Percentiles rank a stretch among this genome's conserved stretches.
phyloP scores from a whole-genome alignment of 2,888 invertebrate species.

The Cryptophagus acutangulus region DNA sequence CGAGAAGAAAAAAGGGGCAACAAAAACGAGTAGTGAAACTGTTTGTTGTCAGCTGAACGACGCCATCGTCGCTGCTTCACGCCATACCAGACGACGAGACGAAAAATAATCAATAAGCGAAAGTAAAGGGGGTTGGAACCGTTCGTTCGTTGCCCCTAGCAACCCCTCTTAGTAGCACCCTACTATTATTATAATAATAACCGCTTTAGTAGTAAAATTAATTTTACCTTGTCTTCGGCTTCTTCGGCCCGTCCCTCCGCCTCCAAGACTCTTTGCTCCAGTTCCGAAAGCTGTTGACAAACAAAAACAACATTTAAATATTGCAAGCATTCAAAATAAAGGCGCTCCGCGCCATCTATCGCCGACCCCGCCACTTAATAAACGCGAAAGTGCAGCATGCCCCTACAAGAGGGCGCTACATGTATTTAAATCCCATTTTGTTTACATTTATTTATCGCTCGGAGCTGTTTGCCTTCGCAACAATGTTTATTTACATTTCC shows the following conservation, averaged over 20 bases:
- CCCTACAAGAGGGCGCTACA: too few relatives aligned
- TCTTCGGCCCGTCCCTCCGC: slow-evolving; percentile 90
- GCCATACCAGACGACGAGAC: slow-evolving; percentile 45
- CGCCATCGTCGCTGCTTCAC: slow-evolving; percentile 44
- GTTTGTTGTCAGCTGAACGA: slow-evolving; percentile 49
- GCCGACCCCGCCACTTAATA: too few relatives aligned
- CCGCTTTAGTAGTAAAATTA: background rate
- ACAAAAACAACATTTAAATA: slow-evolving; percentile 35
- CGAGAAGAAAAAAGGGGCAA: too few relatives aligned
- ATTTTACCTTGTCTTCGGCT: slow-evolving; percentile 87
- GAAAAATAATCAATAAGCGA: slow-evolving; percentile 51
- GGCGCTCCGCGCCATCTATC: background rate
- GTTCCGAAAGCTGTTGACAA: slow-evolving; percentile 85
- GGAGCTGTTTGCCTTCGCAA: too few relatives aligned
- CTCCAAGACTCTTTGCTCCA: slow-evolving; percentile 88
- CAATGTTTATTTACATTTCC: too few relatives aligned
- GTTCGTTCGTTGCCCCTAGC: slow-evolving; percentile 40
- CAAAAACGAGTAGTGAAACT: too few relatives aligned
- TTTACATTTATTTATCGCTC: too few relatives aligned
- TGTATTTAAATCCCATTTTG: too few relatives aligned
- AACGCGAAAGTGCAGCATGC: too few relatives aligned
- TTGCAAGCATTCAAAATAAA: background rate
- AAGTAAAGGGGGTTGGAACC: slow-evolving; percentile 44
- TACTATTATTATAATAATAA: too few relatives aligned
- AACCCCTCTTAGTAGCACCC: slow-evolving; percentile 33